These are phyloP conservation scores for Nasonia giraulti DNA, from an alignment of 1,140 invertebrate species.

Conservation along the genomic window DNA sequence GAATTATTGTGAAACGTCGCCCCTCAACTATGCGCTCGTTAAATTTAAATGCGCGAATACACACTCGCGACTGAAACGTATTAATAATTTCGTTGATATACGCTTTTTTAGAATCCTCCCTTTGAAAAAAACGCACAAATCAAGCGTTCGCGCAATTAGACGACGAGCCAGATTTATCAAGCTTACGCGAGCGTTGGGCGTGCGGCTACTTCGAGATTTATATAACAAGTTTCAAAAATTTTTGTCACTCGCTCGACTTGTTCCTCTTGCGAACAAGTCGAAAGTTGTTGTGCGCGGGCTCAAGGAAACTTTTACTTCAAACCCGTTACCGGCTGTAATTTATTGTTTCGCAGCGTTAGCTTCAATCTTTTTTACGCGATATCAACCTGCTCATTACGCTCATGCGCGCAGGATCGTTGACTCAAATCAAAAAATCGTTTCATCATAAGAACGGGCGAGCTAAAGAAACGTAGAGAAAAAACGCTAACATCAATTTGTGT, in stretches of 20 bases:
- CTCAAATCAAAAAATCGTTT: neutral
- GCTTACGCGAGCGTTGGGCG: neutral
- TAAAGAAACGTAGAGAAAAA: neutral
- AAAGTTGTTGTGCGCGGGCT: no score
- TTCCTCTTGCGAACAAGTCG: no score
- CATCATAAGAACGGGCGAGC: neutral
- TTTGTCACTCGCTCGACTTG: neutral
- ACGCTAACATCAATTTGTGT: neutral
- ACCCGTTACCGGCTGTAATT: neutral
- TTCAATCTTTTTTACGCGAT: neutral
- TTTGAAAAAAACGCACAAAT: neutral
- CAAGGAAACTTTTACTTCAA: slow-evolving; percentile 8
- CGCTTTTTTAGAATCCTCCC: neutral
- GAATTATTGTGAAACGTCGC: neutral
- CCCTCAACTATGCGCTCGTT: neutral
- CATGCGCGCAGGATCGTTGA: neutral
- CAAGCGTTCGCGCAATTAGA: neutral
- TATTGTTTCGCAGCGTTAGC: neutral
- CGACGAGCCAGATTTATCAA: slow-evolving; percentile 12
- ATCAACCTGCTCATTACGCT: neutral
- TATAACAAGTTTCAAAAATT: neutral
- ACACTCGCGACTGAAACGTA: neutral
- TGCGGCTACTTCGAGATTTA: neutral
- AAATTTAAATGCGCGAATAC: neutral
- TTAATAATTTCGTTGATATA: neutral